Base-by-base conservation (phyloP, 1,140 invertebrate genomes). In the Drosophila pseudoobscura region DNA sequence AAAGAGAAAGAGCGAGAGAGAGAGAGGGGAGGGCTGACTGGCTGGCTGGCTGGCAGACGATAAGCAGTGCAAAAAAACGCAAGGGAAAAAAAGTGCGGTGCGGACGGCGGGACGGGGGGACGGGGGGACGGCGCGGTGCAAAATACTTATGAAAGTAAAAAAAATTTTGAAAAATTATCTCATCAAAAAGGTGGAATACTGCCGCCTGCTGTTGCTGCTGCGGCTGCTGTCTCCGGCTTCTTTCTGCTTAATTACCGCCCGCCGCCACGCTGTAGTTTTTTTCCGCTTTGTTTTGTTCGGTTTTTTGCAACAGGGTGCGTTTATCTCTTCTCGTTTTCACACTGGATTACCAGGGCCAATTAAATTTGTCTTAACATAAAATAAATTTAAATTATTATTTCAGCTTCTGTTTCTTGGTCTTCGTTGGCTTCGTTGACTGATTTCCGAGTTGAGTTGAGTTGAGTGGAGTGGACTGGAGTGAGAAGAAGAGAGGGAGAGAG, bases 401-500 rank as follows among this genome's bases (percentile, higher is more conserved):
- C n/a, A 15, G 46, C 15, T 58, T 29, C 9, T 29, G 26, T 39
- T 54, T 46, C n/a, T 20, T 11, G 44, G 43, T 72, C 59, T 58
- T 54, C 13, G 45, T 64, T 63, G 43, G 9, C 20, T 52, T 51
- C 15, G 24, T 52, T 83, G 79, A 84, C 65, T 79, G 80, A 82
- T 83, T 82, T 39, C 35, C 35, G 35, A 39, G 79, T 79, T 68
- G 70, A 69, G 63, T 57, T 44, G 29, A 31, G 3, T 6, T 68
- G 70, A 69, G 63, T 57, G 52, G 29, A 31, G 3, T 6, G 8
- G 70, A 69, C 51, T 57, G 52, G 41, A 31, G 3, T 6, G 8
- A 11, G 5, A 9, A 35, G 43, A 35, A 41, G 1, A 3, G 50
- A 47, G 41, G 1, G 11, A 13, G 2, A 35, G 31, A 41, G 29